Evolutionary conservation across 1,140 invertebrate genomes (phyloP), one percentile per base, ranked within the genome.

Genomic region (Zaprionus africanus): DNA sequence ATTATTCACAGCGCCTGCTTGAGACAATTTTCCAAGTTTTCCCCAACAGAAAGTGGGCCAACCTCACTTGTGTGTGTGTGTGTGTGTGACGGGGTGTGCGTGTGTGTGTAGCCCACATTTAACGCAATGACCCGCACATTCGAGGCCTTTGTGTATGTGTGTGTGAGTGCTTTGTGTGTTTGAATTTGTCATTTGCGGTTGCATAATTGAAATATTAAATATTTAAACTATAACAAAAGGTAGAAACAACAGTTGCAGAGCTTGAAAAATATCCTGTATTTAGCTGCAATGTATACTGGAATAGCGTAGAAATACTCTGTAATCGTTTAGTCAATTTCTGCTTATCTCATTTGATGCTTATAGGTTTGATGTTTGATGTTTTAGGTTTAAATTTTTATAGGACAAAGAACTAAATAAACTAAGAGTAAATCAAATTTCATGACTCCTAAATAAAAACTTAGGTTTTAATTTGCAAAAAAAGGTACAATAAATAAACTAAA

Each of bases 171-270:
- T 56, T 34, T 66, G 46, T 68, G 54, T 41, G 24, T 19, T 84
- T 75, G 53, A 83, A 72, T 68, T 81, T 78, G 69, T 76, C 73
- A 78, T 88, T 84, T 88, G 80, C 64, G 81, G 77, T 61, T 83
- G 74, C 74, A 88, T 87, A 88, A 87, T 87, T 88, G 74, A 83
- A 81, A 81, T 78, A 88, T 87, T 73, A 88, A 87, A 81, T 88
- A 87, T 87, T 88, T 74, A 74, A 61, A 51, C 46, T 51, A 24
- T 13, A 24, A 51, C 2, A 51, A 49, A 19, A 49, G 46, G n/a
- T 1, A 4, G 17, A 13, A 13, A 13, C 1, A 24, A 51, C 12
- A 51, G 46, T 12, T 46, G 46, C 19, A 46, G 19, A 12, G 12
- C 22, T 3, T 3, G 2, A n/a, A 46, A 46, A 17, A 24, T 51